phyloP scores from a whole-genome alignment of 1,140 invertebrate species.

The Papilio helenus region DNA sequence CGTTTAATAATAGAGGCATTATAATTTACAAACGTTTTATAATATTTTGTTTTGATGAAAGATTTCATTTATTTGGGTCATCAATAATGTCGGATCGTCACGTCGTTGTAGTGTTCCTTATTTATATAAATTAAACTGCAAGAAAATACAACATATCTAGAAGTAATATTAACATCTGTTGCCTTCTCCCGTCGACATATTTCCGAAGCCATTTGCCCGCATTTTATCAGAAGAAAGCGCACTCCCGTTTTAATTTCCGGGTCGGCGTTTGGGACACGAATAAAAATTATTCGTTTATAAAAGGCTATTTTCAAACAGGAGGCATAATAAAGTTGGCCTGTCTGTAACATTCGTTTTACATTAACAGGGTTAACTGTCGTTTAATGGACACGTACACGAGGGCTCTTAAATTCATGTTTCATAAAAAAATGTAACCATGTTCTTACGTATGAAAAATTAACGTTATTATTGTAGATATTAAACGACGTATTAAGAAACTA shows the following conservation, averaged over 20 bases:
- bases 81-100: too few relatives aligned
- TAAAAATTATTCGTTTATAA: constrained; percentile 40
- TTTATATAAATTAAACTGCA: background rate
- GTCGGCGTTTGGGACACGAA: constrained; percentile 28
- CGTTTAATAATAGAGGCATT: background rate
- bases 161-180: constrained; percentile 7
- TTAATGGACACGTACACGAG: constrained; percentile 30
- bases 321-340: constrained; percentile 37
- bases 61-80: background rate
- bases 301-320: constrained; percentile 39
- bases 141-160: background rate
- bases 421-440: constrained; percentile 2
- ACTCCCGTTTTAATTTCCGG: constrained; percentile 38
- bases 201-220: constrained; percentile 18
- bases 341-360: constrained; percentile 28
- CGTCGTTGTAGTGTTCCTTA: background rate
- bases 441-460: background rate
- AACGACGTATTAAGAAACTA: background rate
- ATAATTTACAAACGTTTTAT: background rate
- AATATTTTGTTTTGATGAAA: background rate
- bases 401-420: constrained; percentile 17
- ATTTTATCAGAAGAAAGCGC: constrained; percentile 22
- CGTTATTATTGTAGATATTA: background rate
- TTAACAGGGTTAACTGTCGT: constrained; percentile 31
- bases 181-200: background rate